phyloP scores from a whole-genome alignment of 1,140 invertebrate species.

The Eumeta japonica region DNA sequence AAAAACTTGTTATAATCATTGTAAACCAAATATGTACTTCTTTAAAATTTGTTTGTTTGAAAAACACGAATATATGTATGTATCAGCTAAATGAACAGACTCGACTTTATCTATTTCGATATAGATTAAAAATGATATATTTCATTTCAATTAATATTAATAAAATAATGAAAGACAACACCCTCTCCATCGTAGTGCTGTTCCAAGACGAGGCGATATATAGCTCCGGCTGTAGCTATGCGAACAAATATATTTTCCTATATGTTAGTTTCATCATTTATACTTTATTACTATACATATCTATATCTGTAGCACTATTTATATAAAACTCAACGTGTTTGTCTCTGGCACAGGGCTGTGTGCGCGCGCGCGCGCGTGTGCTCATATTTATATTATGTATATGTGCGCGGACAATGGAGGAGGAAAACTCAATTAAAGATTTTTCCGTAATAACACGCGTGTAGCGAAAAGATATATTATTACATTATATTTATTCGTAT shows the following conservation, averaged over 20 bases:
- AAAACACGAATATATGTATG: too few relatives aligned
- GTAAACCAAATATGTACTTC: too few relatives aligned
- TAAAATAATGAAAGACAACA: too few relatives aligned
- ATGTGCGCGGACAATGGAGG: slow-evolving; percentile 11
- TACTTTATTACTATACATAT: slow-evolving; percentile 57
- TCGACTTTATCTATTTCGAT: too few relatives aligned
- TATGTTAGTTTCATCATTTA: slow-evolving; percentile 55
- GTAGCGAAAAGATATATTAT: too few relatives aligned
- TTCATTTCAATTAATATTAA: too few relatives aligned
- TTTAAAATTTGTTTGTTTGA: slow-evolving; percentile 4
- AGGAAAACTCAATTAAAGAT: slow-evolving; percentile 44
- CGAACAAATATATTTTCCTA: slow-evolving; percentile 53
- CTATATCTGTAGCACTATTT: slow-evolving; percentile 45
- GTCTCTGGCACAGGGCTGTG: slow-evolving; percentile 25
- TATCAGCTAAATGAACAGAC: too few relatives aligned
- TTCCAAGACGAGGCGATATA: slow-evolving; percentile 44
- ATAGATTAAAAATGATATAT: too few relatives aligned
- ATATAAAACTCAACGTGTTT: slow-evolving; percentile 36
- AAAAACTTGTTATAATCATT: too few relatives aligned
- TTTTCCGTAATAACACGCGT: slow-evolving; percentile 49
- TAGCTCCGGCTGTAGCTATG: slow-evolving; percentile 40
- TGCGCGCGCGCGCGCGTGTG: slow-evolving; percentile 16
- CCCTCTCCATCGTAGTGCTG: too few relatives aligned
- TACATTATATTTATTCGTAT: too few relatives aligned
- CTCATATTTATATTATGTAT: too few relatives aligned